A percentile compares a stretch with the other conserved stretches of the same genome.
Conservation (phyloP, 2,888 invertebrate genomes). For the Siphonodentalium dalli region DNA sequence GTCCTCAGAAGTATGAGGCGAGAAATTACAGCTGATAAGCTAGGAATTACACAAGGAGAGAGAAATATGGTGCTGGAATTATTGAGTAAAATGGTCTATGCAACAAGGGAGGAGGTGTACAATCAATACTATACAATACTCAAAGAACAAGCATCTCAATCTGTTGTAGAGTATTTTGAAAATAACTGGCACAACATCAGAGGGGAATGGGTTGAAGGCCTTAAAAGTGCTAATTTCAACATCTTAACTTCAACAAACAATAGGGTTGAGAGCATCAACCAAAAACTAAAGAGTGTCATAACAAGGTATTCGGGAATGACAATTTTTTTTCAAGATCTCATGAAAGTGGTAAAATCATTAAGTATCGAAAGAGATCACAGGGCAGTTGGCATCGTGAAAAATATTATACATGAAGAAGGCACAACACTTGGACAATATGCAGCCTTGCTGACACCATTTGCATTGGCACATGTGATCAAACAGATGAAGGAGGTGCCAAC, state of each 20-base stretch:
- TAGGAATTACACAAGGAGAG: conserved; percentile 11
- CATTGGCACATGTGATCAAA: conserved; percentile 5
- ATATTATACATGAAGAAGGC: background rate
- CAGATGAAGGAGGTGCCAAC: background rate
- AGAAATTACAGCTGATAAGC: conserved; percentile 20
- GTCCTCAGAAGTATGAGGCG: conserved; percentile 18
- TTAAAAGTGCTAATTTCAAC: conserved; percentile 6
- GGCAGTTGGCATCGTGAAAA: conserved; percentile 4
- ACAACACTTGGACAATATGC: background rate
- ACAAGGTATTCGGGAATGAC: conserved; percentile 3
- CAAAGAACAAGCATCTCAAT: background rate
- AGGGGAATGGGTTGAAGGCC: conserved; percentile 23
- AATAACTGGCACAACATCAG: conserved; percentile 22
- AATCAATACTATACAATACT: background rate
- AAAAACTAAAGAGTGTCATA: conserved; percentile 17
- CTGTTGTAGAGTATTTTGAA: conserved; percentile 15
- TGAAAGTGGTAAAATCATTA: conserved; percentile 9
- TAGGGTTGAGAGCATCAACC: conserved; percentile 18
- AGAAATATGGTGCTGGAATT: conserved; percentile 6
- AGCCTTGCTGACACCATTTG: conserved; percentile 9
- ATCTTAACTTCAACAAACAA: conserved; percentile 20
- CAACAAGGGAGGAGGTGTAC: conserved; percentile 10
- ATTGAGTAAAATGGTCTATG: conserved; percentile 15
- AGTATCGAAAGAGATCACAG: conserved; percentile 15
- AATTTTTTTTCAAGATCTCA: conserved; percentile 11